Evolutionary conservation across 2,797 vertebrate species (phyloP), one percentile per base, ranked within the genome.

Genomic region (Distichodus sexfasciatus): DNA sequence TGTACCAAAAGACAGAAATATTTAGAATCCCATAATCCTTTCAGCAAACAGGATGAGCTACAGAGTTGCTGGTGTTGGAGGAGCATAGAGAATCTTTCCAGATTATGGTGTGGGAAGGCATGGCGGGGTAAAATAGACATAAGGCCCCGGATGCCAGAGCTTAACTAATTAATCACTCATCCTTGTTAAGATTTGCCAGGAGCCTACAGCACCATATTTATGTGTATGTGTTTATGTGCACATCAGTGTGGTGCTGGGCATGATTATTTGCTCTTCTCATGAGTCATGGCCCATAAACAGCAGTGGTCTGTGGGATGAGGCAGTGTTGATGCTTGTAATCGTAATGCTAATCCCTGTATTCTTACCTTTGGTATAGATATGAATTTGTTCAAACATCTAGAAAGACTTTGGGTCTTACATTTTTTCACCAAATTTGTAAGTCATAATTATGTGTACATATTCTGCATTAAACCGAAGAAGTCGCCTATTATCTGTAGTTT

Each of bases 151-250:
- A 82, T 71, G 75, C 69, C 47, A 35, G 55, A 53, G 57, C 63
- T 62, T 76, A 70, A 72, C 55, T 69, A 77, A 84, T 72, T 63
- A 80, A 77, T 71, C 68, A 62, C 58, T 78, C 66, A 57, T 8
- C 62, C 63, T 28, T 63, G 53, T 66, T 61, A 65, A 50, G 54
- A 50, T 63, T 67, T 53, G 50, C 62, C 59, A 60, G 35, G 31
- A 71, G 55, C 51, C 55, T 57, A 35, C 53, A 60, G 23, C 36
- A 21, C 60, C 69, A 55, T 66, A 44, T 74, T 15, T 60, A 29
- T 62, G 58, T 57, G 47, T 71, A 48, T 71, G 10, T 21, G 31
- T 74, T 68, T 84, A 83, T 48, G 53, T 43, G 64, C n/a, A 50
- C 10, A 12, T 29, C 24, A 14, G 24, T 9, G 12, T 54, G 51